Base-by-base conservation (phyloP, 92 coral and sea anemone species). In the Metridium senile region DNA sequence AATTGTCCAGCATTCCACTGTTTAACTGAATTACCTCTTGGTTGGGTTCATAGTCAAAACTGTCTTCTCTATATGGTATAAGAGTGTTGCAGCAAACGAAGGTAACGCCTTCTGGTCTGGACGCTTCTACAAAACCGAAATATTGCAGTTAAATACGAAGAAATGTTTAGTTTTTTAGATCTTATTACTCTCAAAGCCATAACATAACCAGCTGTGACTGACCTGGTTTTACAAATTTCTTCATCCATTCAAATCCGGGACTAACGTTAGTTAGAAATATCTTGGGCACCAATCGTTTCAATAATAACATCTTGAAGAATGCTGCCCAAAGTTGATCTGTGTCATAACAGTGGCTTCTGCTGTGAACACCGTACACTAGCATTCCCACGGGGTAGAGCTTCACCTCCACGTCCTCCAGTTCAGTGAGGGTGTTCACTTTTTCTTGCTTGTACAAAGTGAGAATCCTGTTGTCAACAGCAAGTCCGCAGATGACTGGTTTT, bases 311-410 rank as follows among this genome's bases (percentile, higher is more conserved):
- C 86, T 86, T 82, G 68, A 59, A 89, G 45, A 89, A 89, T 0
- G 90, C 93, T 11, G 88, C 90, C 93, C 93, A 89, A 32, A 89
- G 68, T 34, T 89, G 87, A 34, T 82, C 84, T 6, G 93, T 86
- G 68, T 77, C 90, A 74, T 81, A 78, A 32, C 73, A 80, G 74
- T 78, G 88, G 16, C 45, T 62, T 27, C 79, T 81, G 11, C 85
- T 53, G 70, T 82, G 82, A 43, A 70, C 30, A 2, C 76, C 90
- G 34, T 54, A 89, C 73, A 89, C 88, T 22, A 72, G 78, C 90
- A 89, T 78, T 17, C 93, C 93, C 27, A 78, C 86, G 11, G 81
- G 85, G 26, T 62, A 82, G 25, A 89, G 86, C 56, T 84, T 86
- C 11, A 86, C 88, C 43, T 89, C 93, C 19, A 86, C 93, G 49